Base-by-base conservation (phyloP, 2,113 vertebrate species). In the Solenodon paradoxus region DNA sequence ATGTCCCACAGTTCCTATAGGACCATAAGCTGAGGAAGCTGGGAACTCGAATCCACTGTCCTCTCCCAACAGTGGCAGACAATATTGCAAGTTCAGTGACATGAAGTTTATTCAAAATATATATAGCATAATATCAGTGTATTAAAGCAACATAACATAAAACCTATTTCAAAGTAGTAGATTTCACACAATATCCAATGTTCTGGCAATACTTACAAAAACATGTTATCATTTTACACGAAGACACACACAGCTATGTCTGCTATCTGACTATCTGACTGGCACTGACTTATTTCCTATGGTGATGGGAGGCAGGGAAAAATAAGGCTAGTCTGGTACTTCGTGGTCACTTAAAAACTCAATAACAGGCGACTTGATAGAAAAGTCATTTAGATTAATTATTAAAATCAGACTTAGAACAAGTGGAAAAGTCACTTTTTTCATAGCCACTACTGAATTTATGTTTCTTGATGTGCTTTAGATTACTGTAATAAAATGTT, bases 321-420 rank as follows among this genome's bases (percentile, higher is more conserved):
- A 87, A 89, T 71, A 53, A 71, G 45, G n/a, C n/a, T 57, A 30
- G 59, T 63, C 40, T 75, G 49, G 57, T 66, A 66, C 9, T 75
- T 94, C 90, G 19, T 38, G 35, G 11, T 64, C 69, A 91, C 32
- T 87, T 74, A 88, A 53, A 84, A 84, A 95, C 75, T 97, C 51
- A 94, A 80, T 79, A 86, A 84, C 28, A 53, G 30, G 40, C 74
- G 40, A 91, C 55, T 69, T 89, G 85, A 88, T 40, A 69, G 57
- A 77, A 79, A 3, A 61, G 2, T 61, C 28, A 68, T 92, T 95
- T 28, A 26, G 7, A 74, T 91, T 85, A 83, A 90, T 96, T 93
- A 92, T 84, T 93, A 83, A 95, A 86, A 71, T 92, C 3, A 72
- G 38, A 92, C 20, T 83, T 80, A 90, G 1, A 57, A 83, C 40